Percentiles rank a stretch among this genome's conserved stretches.
phyloP scores from a whole-genome alignment of 2,797 vertebrate species.

The Takifugu ocellatus region DNA sequence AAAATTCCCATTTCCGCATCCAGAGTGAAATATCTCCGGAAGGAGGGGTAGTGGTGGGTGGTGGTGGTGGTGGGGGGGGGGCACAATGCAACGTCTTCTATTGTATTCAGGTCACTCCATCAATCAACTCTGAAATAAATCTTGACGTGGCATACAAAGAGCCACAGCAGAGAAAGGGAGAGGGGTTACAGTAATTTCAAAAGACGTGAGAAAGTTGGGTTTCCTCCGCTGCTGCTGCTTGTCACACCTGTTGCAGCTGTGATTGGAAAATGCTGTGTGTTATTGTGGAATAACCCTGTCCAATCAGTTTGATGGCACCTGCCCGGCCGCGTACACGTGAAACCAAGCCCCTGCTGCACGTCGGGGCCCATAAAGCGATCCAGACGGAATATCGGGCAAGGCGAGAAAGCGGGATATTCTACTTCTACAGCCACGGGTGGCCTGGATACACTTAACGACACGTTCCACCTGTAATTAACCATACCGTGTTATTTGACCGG shows the following conservation, averaged over 20 bases:
- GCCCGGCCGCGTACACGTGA: not conserved
- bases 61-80: no score
- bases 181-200: constrained; percentile 56
- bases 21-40: constrained; percentile 66
- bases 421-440: no score
- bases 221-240: constrained; percentile 12
- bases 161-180: constrained; percentile 43
- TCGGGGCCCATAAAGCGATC: not conserved
- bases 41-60: constrained; percentile 5
- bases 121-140: constrained; percentile 69
- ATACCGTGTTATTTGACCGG: no score
- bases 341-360: not conserved
- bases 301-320: not conserved
- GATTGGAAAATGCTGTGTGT: not conserved
- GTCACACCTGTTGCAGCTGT: constrained; percentile 24
- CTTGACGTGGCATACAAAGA: constrained; percentile 65
- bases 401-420: no score
- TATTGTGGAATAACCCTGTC: not conserved
- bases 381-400: no score
- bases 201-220: constrained; percentile 49
- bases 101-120: constrained; percentile 69
- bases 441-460: no score
- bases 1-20: constrained; percentile 54
- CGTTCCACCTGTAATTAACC: no score
- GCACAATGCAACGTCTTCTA: constrained; percentile 54